Evolutionary conservation across 2,888 invertebrate species (phyloP), one percentile per base, ranked within the genome.

Genomic region (Cerceris ruficornis): DNA sequence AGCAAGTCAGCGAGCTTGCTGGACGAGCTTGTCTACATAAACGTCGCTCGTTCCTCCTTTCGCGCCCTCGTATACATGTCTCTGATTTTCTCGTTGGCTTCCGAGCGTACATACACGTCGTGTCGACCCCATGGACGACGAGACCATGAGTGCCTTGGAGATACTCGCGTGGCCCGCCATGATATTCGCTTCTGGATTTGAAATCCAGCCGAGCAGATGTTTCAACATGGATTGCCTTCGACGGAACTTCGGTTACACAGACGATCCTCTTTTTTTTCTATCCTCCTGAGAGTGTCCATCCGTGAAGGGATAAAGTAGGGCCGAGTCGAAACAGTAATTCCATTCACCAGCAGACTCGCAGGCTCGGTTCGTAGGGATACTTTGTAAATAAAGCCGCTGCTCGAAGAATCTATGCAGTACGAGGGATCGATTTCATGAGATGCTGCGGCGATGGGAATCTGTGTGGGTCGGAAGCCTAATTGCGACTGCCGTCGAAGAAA

Each of bases 1-100:
- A 81, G 59, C 73, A 74, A 62, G 79, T 77, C 72, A 58, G 65
- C 67, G 69, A 54, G 58, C 71, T 75, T 84, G 87, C 77, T 60
- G 80, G 76, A 82, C 79, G 80, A 82, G 81, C 80, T 85, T 87
- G 87, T 84, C 82, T 86, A 85, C 84, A 78, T 76, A 75, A 75
- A 79, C 77, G 84, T 75, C 75, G 67, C 65, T 71, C 72, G 78
- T 75, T 65, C 54, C 57, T 74, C 76, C 82, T 58, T 79, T 71
- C 67, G 64, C 58, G 70, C 75, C 73, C 81, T 81, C 74, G 79
- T 82, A 78, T 73, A 75, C 77, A 69, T 73, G 75, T 79, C 74
- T 60, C 69, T 66, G 76, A 78, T 81, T 81, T 76, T 67, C 75
- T 69, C n/a, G 43, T 52, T 69, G 17, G 73, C 82, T 84, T 64